phyloP scores from a whole-genome alignment of 1,140 invertebrate species.

The Brachionus manjavacas region DNA sequence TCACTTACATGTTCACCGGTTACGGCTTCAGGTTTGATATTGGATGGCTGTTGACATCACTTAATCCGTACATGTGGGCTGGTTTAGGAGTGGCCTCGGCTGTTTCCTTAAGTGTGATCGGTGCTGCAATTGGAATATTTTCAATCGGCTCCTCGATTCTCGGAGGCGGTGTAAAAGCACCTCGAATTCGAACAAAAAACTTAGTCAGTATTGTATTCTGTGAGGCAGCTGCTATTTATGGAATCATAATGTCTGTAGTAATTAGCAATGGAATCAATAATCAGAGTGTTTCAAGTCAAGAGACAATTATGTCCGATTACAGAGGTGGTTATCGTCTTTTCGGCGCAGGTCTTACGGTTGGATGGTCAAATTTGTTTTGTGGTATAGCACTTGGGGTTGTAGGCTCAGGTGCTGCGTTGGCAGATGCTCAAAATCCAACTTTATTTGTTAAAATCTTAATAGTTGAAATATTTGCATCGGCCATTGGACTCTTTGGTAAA shows the following conservation, averaged over 20 bases:
- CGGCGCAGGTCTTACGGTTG: constrained; percentile 86
- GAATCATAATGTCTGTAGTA: constrained; percentile 94
- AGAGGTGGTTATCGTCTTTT: constrained; percentile 79
- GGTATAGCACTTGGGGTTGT: constrained; percentile 92
- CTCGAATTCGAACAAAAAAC: constrained; percentile 97
- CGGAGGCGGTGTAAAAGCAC: constrained; percentile 94
- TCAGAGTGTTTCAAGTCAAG: not conserved
- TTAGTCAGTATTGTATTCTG: constrained; percentile 72
- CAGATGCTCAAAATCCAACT: constrained; percentile 86
- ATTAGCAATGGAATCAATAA: constrained; percentile 72
- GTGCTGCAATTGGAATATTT: constrained; percentile 90
- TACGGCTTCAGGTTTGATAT: constrained; percentile 81
- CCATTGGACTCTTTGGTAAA: constrained; percentile 86
- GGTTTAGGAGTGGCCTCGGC: constrained; percentile 81
- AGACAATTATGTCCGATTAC: not conserved
- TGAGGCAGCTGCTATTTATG: constrained; percentile 85
- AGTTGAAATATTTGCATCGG: constrained; percentile 94
- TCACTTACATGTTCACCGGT: constrained; percentile 79
- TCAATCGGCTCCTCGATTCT: constrained; percentile 92
- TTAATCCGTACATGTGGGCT: constrained; percentile 89
- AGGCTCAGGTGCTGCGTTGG: constrained; percentile 84
- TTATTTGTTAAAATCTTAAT: constrained; percentile 96
- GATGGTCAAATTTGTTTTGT: constrained; percentile 87
- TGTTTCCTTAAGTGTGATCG: constrained; percentile 89
- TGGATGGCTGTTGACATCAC: constrained; percentile 78